These are phyloP conservation scores for Catostylus mosaicus DNA, from an alignment of 30 jellyfish, hydroid and myxozoan genomes.

Conservation along the genomic window DNA sequence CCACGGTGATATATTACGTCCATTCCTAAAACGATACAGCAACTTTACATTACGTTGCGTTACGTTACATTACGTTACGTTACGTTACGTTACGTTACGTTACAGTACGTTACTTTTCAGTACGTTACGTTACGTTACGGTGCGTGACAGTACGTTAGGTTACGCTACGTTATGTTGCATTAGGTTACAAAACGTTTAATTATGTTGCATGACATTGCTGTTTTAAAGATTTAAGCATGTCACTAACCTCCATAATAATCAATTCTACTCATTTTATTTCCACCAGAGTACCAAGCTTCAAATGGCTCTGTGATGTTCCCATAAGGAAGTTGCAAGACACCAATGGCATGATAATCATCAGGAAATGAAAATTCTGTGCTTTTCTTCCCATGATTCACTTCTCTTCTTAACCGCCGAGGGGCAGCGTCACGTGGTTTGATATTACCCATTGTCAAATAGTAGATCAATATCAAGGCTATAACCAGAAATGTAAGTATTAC, in stretches of 20 bases:
- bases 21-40: constrained; percentile 64
- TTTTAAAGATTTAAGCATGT: background rate
- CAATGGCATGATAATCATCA: constrained; percentile 73
- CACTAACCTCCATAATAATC: constrained; percentile 93
- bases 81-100: too few species aligned
- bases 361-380: constrained; percentile 68
- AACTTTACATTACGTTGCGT: background rate
- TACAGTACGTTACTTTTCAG: too few species aligned
- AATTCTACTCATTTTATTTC: constrained; percentile 84
- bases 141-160: too few species aligned
- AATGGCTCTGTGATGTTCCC: constrained; percentile 93
- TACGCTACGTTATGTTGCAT: too few species aligned
- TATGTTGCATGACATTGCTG: background rate
- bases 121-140: too few species aligned
- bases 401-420: constrained; percentile 28
- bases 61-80: too few species aligned
- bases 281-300: constrained; percentile 91
- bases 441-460: constrained; percentile 13
- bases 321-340: constrained; percentile 83
- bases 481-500: constrained; percentile 5
- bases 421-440: background rate
- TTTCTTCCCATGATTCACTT: constrained; percentile 11
- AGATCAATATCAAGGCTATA: background rate
- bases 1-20: constrained; percentile 90
- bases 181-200: too few species aligned